Evolutionary conservation across 2,797 vertebrate species (phyloP).

Genomic region (Salarias fasciatus): DNA sequence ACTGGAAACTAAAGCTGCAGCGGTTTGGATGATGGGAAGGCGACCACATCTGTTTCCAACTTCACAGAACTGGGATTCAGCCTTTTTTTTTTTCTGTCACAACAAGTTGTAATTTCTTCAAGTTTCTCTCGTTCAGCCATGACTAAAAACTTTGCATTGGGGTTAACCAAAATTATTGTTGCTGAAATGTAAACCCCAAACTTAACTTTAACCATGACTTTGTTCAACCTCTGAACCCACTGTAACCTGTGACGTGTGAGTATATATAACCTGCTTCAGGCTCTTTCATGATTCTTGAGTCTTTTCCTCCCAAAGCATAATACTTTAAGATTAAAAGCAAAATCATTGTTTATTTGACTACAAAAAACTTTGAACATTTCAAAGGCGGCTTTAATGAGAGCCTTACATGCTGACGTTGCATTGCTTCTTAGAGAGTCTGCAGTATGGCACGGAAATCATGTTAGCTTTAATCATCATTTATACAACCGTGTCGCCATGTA

Average conservation of each 20-base stretch:
- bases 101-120: conserved; percentile 25
- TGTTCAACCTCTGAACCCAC: not conserved
- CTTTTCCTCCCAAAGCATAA: not conserved
- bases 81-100: not conserved
- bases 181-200: conserved; percentile 20
- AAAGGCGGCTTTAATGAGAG: too few species aligned
- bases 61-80: conserved; percentile 43
- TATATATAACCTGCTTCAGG: too few species aligned
- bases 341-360: too few species aligned
- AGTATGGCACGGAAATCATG: too few species aligned
- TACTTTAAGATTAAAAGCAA: not conserved
- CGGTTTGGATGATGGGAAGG: conserved; percentile 37
- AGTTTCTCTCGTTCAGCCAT: conserved; percentile 35
- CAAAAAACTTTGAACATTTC: too few species aligned
- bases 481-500: too few species aligned
- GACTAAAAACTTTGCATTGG: conserved; percentile 40
- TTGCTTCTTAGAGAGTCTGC: too few species aligned
- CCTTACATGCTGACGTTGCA: too few species aligned
- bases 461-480: too few species aligned
- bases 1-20: conserved; percentile 32
- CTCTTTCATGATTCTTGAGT: too few species aligned
- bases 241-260: too few species aligned
- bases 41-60: conserved; percentile 63
- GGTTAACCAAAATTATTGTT: conserved; percentile 40
- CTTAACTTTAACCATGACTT: conserved; percentile 9